Evolutionary conservation across 2,797 vertebrate species (phyloP), one percentile per base, ranked within the genome.

Genomic region (Parauchenoglanis ngamensis): DNA sequence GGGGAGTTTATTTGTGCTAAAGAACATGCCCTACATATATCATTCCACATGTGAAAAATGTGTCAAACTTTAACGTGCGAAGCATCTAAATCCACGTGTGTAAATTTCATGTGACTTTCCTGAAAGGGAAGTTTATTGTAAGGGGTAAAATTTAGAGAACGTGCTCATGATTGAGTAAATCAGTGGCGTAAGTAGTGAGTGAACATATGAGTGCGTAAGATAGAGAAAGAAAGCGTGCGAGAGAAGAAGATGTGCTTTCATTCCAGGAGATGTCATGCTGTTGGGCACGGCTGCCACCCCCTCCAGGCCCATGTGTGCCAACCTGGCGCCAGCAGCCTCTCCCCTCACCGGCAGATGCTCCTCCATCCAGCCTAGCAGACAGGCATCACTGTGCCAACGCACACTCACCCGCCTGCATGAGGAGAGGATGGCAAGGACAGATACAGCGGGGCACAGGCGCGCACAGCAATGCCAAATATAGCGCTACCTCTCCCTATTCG

Each of bases 251-350:
- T 70, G 82, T 44, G 12, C 96, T 95, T 96, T 97, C 97, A 97
- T 98, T 99, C 97, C 97, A 97, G 96, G 96, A 97, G 97, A 98
- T 97, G 96, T 97, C 98, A 97, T 96, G 97, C 97, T 97, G 98
- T 96, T 97, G 96, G 96, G 96, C 96, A 95, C 96, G 94, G 86
- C 87, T 89, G 77, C 91, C 92, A 81, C 93, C 93, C 92, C 93
- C 91, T 91, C 94, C 90, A 91, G 91, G 93, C 90, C 88, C 87
- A 65, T 81, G 90, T 91, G 87, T 87, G 90, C 91, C 88, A 91
- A 79, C 88, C 87, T 89, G 15, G 31, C 84, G 87, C 95, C 97
- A 97, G 95, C 75, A 94, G 94, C 95, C 95, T 95, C 96, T 96
- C 95, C 94, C 95, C 96, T 95, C 17, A 91, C 95, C 96, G 97